These are phyloP conservation scores for Siniperca undulata DNA, from an alignment of 2,797 vertebrate genomes.

Conservation along the genomic window DNA sequence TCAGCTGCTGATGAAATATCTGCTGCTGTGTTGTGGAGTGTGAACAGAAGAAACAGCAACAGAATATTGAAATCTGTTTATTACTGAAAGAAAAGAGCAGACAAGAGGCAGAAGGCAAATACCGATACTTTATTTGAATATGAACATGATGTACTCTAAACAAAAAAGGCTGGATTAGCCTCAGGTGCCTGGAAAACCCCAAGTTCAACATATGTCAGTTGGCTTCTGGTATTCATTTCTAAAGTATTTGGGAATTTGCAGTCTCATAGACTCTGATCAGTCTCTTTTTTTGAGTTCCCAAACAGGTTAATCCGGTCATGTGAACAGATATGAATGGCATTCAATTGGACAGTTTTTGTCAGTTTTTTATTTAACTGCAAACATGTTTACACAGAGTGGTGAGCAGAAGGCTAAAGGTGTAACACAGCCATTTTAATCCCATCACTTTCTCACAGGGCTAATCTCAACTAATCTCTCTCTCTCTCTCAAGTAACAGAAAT, in stretches of 20 bases:
- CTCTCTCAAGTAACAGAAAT: background rate
- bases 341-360: no score
- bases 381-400: background rate
- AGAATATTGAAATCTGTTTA: background rate
- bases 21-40: background rate
- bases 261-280: no score
- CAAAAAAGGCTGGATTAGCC: background rate
- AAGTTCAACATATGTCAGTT: background rate
- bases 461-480: background rate
- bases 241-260: background rate
- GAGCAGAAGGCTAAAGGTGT: background rate
- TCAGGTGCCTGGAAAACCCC: no score
- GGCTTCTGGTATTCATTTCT: background rate
- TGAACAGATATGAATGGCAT: background rate
- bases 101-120: background rate
- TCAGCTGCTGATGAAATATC: background rate
- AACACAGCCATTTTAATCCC: background rate
- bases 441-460: background rate
- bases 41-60: background rate
- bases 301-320: background rate
- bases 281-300: background rate
- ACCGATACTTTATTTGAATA: background rate
- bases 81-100: constrained; percentile 1
- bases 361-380: no score
- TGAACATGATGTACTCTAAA: background rate